Percentiles rank a stretch among this genome's conserved stretches.
Evolutionary conservation across 1,140 invertebrate species (phyloP).

Genomic region (Drosophila grimshawi): DNA sequence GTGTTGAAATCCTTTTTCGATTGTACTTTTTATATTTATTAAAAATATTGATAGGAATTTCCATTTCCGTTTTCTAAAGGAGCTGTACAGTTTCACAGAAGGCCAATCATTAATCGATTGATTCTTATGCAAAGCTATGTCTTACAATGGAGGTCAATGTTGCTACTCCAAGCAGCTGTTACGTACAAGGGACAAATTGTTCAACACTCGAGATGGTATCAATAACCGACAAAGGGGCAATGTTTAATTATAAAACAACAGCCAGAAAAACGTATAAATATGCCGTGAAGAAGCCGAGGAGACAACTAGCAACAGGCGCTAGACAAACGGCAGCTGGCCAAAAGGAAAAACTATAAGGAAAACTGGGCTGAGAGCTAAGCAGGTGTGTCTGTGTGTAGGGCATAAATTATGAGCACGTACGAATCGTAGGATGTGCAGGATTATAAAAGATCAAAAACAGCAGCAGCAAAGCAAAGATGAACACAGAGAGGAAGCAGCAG

Average conservation of each 20-base stretch:
- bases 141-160: not conserved
- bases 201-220: conserved; percentile 40
- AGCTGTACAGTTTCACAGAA: not conserved
- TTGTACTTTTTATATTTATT: too few species aligned
- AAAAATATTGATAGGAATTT: not conserved
- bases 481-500: conserved; percentile 10
- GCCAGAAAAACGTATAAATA: conserved; percentile 41
- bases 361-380: conserved; percentile 27
- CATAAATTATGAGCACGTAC: conserved; percentile 79
- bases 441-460: conserved; percentile 69
- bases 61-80: not conserved
- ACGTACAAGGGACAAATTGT: conserved; percentile 44
- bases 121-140: conserved; percentile 1
- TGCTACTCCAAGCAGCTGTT: conserved; percentile 29
- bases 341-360: conserved; percentile 34
- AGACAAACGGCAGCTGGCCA: conserved; percentile 56
- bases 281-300: conserved; percentile 10
- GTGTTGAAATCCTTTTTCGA: too few species aligned
- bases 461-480: conserved; percentile 2
- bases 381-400: conserved; percentile 53
- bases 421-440: conserved; percentile 50
- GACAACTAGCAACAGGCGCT: conserved; percentile 20
- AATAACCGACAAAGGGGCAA: conserved; percentile 30
- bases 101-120: not conserved
- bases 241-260: conserved; percentile 76